Evolutionary conservation across 2,888 invertebrate genomes (phyloP).

Genomic region (Orgyia antiqua): DNA sequence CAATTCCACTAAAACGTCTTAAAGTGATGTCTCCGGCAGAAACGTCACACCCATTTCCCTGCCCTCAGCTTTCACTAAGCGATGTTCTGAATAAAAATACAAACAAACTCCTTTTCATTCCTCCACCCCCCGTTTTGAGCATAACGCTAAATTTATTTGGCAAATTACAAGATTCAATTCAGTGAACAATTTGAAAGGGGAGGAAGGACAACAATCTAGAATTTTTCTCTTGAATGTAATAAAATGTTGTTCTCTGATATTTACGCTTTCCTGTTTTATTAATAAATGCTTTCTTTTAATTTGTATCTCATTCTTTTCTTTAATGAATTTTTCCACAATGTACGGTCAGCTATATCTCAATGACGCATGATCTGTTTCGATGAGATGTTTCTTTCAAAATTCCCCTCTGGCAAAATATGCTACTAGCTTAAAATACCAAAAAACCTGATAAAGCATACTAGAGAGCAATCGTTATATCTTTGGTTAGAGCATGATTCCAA

Average conservation of each 20-base stretch:
- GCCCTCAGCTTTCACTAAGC: constrained; percentile 5
- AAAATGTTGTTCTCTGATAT: constrained; percentile 11
- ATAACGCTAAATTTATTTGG: constrained; percentile 29
- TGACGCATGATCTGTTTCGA: no score
- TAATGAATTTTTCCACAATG: no score
- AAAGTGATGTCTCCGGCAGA: constrained; percentile 9
- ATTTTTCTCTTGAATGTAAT: constrained; percentile 16
- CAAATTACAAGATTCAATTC: constrained; percentile 33
- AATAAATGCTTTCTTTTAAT: no score
- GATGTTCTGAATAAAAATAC: constrained; percentile 14
- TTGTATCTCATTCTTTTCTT: no score
- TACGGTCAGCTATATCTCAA: no score
- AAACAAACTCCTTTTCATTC: constrained; percentile 20
- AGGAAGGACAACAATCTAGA: constrained; percentile 5
- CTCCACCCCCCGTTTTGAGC: constrained; percentile 10
- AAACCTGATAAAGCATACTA: no score
- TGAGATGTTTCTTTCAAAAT: no score
- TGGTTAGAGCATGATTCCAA: no score
- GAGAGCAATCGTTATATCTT: no score
- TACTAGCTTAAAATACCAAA: no score
- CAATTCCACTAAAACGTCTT: constrained; percentile 7
- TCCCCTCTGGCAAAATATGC: no score
- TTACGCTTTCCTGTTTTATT: no score
- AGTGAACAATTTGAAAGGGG: constrained; percentile 21
- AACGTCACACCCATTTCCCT: constrained; percentile 3